Percentiles rank a stretch among this genome's conserved stretches.
Evolutionary conservation across 2,113 vertebrate species (phyloP).

Genomic region (Balaeniceps rex): DNA sequence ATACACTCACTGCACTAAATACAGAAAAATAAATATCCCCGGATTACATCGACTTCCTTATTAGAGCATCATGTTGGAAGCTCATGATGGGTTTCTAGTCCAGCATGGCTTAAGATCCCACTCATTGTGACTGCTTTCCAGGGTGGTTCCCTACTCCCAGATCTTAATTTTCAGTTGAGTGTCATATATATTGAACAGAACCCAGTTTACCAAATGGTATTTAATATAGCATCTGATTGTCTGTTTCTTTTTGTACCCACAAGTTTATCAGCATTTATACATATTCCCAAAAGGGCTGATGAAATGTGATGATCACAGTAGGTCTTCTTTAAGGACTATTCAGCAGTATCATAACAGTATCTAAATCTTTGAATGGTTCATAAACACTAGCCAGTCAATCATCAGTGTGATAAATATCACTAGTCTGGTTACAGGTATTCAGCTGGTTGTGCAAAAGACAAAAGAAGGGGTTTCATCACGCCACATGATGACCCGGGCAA

Average conservation of each 20-base stretch:
- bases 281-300: not conserved
- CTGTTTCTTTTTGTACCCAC: not conserved
- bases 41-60: not conserved
- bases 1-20: not conserved
- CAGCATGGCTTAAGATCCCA: not conserved
- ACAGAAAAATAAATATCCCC: not conserved
- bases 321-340: not conserved
- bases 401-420: not conserved
- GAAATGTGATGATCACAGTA: not conserved
- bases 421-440: not conserved
- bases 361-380: not conserved
- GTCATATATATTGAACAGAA: not conserved
- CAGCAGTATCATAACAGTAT: no score
- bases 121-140: not conserved
- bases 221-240: not conserved
- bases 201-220: not conserved
- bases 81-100: not conserved
- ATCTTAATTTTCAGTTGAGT: not conserved
- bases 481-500: fast-evolving
- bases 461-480: not conserved
- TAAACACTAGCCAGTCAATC: not conserved
- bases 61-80: not conserved
- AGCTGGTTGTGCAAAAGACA: not conserved
- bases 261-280: not conserved
- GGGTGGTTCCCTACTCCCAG: not conserved